Base-by-base conservation (phyloP, 2,888 invertebrate genomes). In the Xiphydria camelus region DNA sequence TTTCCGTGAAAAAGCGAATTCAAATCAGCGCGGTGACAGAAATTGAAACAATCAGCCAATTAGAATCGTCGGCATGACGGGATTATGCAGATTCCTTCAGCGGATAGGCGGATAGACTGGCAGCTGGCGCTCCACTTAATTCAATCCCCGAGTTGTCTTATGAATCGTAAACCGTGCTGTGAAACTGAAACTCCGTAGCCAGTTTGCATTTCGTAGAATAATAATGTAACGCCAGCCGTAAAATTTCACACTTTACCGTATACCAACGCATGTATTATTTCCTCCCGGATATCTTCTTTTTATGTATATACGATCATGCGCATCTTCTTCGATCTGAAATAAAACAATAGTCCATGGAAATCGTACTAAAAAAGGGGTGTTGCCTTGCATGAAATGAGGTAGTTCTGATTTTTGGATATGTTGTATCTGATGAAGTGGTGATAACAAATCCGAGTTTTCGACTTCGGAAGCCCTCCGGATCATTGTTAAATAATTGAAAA, bases 11-110 rank as follows among this genome's bases (percentile, higher is more conserved):
- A n/a, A 38, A 35, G 61, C 53, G 54, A 62, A 70, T 68, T 66
- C 66, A 64, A 69, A 67, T 68, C 60, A 59, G 57, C 60, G 57
- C 56, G 55, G 61, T 60, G 62, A 67, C 61, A 66, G 71, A 64
- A 71, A 73, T 72, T 73, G 73, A 72, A 73, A 73, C 73, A 73
- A 71, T 72, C 70, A 69, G 67, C 72, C 73, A 73, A 73, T 73
- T 73, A 73, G 71, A 73, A 69, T 69, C 65, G 71, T 67, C 69
- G 66, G 61, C 67, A 67, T 70, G 69, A 73, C 66, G 70, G 63
- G 69, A 73, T 73, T 73, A 73, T 73, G 72, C 66, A 73, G 66
- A 73, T 72, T 73, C n/a, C n/a, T 66, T 67, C 52, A 48, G 49
- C 48, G 54, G 57, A 51, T 62, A 57, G 57, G 61, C 60, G 59